Conservation (phyloP, 1,140 invertebrate species). For the Branchinecta lindahli region DNA sequence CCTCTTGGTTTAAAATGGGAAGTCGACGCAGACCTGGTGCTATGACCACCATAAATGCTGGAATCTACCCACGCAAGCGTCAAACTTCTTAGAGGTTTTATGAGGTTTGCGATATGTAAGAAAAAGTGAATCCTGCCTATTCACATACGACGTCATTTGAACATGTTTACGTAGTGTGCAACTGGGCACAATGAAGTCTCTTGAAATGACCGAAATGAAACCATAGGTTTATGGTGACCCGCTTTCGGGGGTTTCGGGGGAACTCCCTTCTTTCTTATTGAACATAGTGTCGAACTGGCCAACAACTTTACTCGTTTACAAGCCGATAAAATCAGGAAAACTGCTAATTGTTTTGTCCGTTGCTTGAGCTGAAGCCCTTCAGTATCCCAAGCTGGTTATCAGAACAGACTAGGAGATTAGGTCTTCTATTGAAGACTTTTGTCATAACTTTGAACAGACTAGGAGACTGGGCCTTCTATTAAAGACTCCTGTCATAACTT, state of each 20-base stretch:
- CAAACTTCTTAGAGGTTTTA: not conserved
- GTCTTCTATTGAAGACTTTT: too few relatives aligned
- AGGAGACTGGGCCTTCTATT: too few relatives aligned
- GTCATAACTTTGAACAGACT: too few relatives aligned
- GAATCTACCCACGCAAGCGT: not conserved
- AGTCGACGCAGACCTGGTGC: not conserved
- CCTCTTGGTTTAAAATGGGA: not conserved
- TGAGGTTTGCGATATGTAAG: not conserved
- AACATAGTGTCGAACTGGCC: not conserved
- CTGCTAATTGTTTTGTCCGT: constrained; percentile 2
- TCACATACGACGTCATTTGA: not conserved
- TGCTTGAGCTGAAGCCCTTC: too few relatives aligned
- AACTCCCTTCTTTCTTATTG: not conserved
- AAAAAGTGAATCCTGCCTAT: not conserved
- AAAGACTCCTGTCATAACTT: too few relatives aligned
- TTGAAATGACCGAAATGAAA: not conserved
- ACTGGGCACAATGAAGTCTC: constrained; percentile 1
- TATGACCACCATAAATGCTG: not conserved
- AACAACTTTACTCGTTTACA: not conserved
- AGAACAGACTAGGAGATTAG: too few relatives aligned
- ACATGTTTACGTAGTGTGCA: not conserved
- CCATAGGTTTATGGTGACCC: not conserved
- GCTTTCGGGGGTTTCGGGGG: not conserved
- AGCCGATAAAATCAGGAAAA: not conserved
- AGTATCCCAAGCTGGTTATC: too few relatives aligned